A percentile compares a stretch with the other conserved stretches of the same genome.
These are phyloP conservation scores for Eidolon helvum DNA, from an alignment of 2,113 vertebrate genomes.

Conservation along the genomic window DNA sequence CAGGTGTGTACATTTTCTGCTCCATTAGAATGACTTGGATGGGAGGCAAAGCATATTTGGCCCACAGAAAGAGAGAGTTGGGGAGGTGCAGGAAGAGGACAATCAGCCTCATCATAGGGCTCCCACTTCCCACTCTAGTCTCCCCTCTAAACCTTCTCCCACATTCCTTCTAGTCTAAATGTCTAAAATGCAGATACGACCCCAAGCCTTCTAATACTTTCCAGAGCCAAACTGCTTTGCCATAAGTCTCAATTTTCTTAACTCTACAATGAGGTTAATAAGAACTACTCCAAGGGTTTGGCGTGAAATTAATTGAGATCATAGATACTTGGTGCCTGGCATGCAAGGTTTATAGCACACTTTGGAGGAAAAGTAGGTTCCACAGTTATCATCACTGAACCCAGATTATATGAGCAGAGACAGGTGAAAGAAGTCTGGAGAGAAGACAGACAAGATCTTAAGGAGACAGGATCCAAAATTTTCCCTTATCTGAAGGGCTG, in stretches of 20 bases:
- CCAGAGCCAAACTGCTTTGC: not conserved
- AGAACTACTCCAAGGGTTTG: not conserved
- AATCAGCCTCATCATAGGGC: constrained; percentile 6
- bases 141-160: not conserved
- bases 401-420: not conserved
- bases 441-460: not conserved
- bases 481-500: not conserved
- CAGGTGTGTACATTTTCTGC: constrained; percentile 66
- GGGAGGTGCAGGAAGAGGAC: not conserved
- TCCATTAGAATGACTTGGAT: constrained; percentile 73
- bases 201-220: not conserved
- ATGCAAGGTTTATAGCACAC: not conserved
- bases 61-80: not conserved
- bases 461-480: not conserved
- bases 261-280: not conserved
- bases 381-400: not conserved
- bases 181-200: constrained; percentile 13
- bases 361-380: not conserved
- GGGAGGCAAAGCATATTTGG: constrained; percentile 68
- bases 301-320: not conserved
- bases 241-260: not conserved
- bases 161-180: not conserved
- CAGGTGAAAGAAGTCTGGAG: not conserved
- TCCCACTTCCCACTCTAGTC: not conserved
- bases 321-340: not conserved